Conservation (phyloP, 2,888 invertebrate genomes). For the Drepanosiphum platanoidis region DNA sequence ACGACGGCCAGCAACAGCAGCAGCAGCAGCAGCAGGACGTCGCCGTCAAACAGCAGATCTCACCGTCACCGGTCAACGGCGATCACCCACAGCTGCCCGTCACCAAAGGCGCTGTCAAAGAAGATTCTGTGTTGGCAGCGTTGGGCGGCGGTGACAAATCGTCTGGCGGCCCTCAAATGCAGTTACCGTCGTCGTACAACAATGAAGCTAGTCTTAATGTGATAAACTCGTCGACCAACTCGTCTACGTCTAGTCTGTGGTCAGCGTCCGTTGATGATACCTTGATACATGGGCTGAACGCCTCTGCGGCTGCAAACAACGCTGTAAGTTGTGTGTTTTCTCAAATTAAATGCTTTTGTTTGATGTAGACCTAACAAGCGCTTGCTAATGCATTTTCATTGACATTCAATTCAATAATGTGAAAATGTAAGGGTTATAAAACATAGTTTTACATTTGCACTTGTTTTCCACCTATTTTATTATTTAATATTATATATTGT, state of each 20-base stretch:
- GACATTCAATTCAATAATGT: too few relatives aligned
- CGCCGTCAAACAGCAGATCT: conserved; percentile 57
- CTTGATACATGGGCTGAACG: conserved; percentile 66
- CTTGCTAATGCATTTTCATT: neutral
- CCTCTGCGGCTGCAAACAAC: conserved; percentile 65
- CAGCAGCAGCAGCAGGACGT: conserved; percentile 38
- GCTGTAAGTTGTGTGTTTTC: conserved; percentile 64
- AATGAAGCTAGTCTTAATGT: conserved; percentile 66
- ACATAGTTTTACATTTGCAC: too few relatives aligned
- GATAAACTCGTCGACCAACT: conserved; percentile 66
- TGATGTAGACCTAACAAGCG: neutral
- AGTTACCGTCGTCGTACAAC: conserved; percentile 66
- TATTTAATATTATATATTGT: too few relatives aligned
- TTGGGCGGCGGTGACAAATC: conserved; percentile 47
- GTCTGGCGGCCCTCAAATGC: conserved; percentile 64
- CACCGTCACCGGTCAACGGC: conserved; percentile 58
- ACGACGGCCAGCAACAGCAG: conserved; percentile 38
- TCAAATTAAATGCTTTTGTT: neutral
- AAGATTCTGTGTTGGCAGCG: conserved; percentile 47
- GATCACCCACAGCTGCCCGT: conserved; percentile 54
- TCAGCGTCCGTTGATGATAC: conserved; percentile 66
- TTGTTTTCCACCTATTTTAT: too few relatives aligned
- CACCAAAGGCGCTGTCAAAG: conserved; percentile 41
- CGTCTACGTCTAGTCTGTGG: conserved; percentile 66
- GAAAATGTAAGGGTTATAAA: too few relatives aligned